Conservation (phyloP, 2,113 vertebrate genomes). For the Poecilia latipinna region DNA sequence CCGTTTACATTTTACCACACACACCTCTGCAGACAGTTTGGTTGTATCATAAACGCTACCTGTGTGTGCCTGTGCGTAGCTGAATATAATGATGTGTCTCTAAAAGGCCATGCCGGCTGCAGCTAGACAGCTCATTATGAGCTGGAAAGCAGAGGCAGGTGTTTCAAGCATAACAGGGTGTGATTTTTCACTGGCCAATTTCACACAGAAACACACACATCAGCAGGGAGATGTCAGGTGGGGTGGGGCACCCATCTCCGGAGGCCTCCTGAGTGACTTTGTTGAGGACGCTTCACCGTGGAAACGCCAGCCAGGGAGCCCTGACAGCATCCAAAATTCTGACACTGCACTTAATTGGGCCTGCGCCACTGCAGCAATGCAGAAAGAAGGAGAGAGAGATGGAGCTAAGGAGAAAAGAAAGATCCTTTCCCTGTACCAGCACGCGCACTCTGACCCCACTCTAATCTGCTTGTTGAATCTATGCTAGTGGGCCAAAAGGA, state of each 20-base stretch:
- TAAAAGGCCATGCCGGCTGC: conserved; percentile 61
- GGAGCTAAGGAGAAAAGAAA: background rate
- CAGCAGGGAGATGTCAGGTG: conserved; percentile 40
- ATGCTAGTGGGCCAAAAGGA: conserved; percentile 31
- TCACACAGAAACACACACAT: conserved; percentile 53
- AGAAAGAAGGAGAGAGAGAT: conserved; percentile 6
- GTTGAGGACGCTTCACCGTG: conserved; percentile 70
- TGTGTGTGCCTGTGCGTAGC: conserved; percentile 20
- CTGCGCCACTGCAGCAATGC: conserved; percentile 57
- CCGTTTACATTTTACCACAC: conserved; percentile 24
- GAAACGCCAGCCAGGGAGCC: conserved; percentile 55
- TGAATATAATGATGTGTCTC: conserved; percentile 68
- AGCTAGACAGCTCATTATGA: conserved; percentile 75
- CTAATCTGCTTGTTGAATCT: conserved; percentile 49
- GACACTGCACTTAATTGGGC: conserved; percentile 59
- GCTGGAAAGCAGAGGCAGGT: conserved; percentile 73
- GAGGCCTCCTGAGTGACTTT: conserved; percentile 69
- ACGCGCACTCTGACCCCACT: conserved; percentile 13
- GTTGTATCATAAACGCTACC: conserved; percentile 29
- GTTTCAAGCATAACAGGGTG: conserved; percentile 67
- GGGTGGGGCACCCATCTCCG: conserved; percentile 57
- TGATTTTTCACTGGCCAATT: conserved; percentile 67
- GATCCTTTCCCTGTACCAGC: background rate
- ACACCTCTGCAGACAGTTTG: conserved; percentile 2
- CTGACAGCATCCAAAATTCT: conserved; percentile 68